Evolutionary conservation across 1,140 invertebrate species (phyloP).

Genomic region (Achatina immaculata): DNA sequence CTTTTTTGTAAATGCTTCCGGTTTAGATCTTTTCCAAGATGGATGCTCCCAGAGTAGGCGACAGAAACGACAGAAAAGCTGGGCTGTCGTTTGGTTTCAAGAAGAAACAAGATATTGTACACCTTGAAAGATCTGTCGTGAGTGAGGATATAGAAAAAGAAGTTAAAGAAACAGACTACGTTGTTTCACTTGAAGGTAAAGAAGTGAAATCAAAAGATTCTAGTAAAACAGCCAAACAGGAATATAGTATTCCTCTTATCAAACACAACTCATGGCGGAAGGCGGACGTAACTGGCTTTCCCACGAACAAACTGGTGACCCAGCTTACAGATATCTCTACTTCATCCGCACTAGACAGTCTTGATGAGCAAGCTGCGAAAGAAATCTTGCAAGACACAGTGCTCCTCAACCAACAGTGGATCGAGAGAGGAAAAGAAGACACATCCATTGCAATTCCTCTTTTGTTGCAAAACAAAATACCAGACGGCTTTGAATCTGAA

Average conservation of each 20-base stretch:
- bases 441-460: slow-evolving; percentile 67
- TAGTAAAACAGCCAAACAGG: slow-evolving; percentile 62
- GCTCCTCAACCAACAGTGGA: slow-evolving; percentile 60
- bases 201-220: slow-evolving; percentile 57
- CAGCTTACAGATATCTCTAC: not conserved
- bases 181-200: slow-evolving; percentile 57
- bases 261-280: slow-evolving; percentile 59
- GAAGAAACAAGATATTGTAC: slow-evolving; percentile 56
- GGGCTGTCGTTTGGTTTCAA: slow-evolving; percentile 61
- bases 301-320: slow-evolving; percentile 37
- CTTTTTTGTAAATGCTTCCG: too few species aligned
- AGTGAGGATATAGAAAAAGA: slow-evolving; percentile 45
- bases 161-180: slow-evolving; percentile 53
- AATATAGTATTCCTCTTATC: slow-evolving; percentile 72
- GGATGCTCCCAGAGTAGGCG: too few species aligned
- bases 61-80: slow-evolving; percentile 25
- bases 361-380: slow-evolving; percentile 65
- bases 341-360: slow-evolving; percentile 34
- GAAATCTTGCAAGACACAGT: slow-evolving; percentile 68
- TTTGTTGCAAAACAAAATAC: slow-evolving; percentile 72
- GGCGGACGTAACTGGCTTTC: slow-evolving; percentile 1
- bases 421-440: slow-evolving; percentile 58
- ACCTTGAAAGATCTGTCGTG: slow-evolving; percentile 49
- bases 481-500: slow-evolving; percentile 73
- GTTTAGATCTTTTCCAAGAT: too few species aligned